These are phyloP conservation scores for Homarus americanus DNA, from an alignment of 1,140 invertebrate genomes.

Conservation along the genomic window DNA sequence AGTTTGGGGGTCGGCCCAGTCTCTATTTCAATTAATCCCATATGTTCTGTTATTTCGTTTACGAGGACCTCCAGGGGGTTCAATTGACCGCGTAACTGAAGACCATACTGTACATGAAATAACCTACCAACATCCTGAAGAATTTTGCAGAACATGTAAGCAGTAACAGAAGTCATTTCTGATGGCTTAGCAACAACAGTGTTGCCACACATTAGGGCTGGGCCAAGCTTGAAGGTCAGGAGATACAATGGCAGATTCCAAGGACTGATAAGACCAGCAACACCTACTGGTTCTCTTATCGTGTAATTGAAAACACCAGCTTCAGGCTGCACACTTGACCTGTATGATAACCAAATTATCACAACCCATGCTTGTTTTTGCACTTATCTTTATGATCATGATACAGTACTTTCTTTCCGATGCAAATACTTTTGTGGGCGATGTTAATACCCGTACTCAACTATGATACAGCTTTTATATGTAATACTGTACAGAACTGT, in stretches of 20 bases:
- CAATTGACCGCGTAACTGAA: background rate
- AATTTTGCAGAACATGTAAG: conserved; percentile 80
- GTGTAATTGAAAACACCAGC: conserved; percentile 80
- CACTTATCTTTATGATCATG: no score
- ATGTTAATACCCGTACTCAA: no score
- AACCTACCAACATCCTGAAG: conserved; percentile 80
- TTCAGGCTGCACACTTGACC: conserved; percentile 76
- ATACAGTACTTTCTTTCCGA: no score
- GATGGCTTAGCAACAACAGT: conserved; percentile 83
- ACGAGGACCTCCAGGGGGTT: no score
- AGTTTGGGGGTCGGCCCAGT: no score
- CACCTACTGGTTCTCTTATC: conserved; percentile 80
- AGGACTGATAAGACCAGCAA: conserved; percentile 82
- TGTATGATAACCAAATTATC: conserved; percentile 9
- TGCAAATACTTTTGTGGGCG: no score
- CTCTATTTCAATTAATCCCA: no score
- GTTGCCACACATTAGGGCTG: conserved; percentile 82
- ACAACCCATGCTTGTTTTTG: no score
- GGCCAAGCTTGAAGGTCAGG: conserved; percentile 82
- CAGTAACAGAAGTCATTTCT: conserved; percentile 83
- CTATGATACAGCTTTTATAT: no score
- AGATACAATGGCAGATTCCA: conserved; percentile 84
- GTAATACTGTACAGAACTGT: no score
- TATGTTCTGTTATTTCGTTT: no score
- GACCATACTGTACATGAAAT: background rate